Conservation (phyloP, 2,113 vertebrate species). For the Cyprinodon variegatus region DNA sequence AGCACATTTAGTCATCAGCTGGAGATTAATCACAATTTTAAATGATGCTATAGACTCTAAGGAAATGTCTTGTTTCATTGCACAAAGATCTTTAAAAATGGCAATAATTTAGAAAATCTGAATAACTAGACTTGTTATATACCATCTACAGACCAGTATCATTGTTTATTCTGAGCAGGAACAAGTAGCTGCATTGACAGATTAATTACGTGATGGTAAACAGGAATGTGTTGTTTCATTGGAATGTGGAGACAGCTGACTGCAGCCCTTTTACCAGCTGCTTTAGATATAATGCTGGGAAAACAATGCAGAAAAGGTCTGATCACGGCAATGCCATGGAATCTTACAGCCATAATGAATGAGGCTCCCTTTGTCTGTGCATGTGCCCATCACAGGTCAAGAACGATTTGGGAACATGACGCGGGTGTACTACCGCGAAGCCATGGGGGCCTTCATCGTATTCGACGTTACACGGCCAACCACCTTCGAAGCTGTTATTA, state of each 20-base stretch:
- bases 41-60: conserved; percentile 2
- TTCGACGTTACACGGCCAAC: conserved; percentile 82
- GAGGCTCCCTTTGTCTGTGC: conserved; percentile 15
- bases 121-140: neutral
- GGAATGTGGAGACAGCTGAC: conserved; percentile 23
- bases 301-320: conserved; percentile 28
- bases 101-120: neutral
- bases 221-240: conserved; percentile 63
- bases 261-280: conserved; percentile 24
- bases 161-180: conserved; percentile 15
- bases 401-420: conserved; percentile 89
- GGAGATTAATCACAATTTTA: neutral
- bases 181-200: conserved; percentile 41
- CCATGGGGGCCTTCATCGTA: conserved; percentile 84
- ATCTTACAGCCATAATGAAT: neutral
- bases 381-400: conserved; percentile 73
- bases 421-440: conserved; percentile 85
- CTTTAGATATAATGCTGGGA: conserved; percentile 27
- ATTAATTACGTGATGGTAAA: conserved; percentile 44
- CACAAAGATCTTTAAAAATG: neutral
- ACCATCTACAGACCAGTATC: neutral
- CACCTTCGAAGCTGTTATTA: conserved; percentile 82
- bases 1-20: neutral
- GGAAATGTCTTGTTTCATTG: conserved; percentile 13
- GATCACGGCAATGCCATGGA: conserved; percentile 6